Percentiles rank a stretch among this genome's conserved stretches.
These are phyloP conservation scores for Phengaris arion DNA, from an alignment of 2,888 invertebrate genomes.

Conservation along the genomic window DNA sequence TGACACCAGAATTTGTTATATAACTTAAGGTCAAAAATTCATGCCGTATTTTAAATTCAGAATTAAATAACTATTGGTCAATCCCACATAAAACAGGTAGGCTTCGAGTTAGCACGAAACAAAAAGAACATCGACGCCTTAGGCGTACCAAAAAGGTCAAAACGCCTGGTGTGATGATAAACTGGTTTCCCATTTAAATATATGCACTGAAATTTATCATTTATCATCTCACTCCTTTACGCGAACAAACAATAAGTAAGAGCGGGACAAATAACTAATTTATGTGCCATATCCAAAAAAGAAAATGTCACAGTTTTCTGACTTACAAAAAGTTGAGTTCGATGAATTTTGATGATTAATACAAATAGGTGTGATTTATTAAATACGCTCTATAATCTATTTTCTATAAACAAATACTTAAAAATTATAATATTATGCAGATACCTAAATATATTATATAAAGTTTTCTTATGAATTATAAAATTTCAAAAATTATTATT, in stretches of 20 bases:
- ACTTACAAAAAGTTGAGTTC: background rate
- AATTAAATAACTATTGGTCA: slow-evolving; percentile 26
- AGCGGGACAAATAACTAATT: slow-evolving; percentile 32
- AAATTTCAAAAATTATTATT: too few species aligned
- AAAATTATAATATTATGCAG: background rate
- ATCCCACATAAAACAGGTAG: slow-evolving; percentile 37
- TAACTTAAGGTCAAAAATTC: background rate
- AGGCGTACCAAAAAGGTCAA: slow-evolving; percentile 57
- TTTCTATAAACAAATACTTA: background rate
- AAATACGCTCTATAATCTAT: background rate
- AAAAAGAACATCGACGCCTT: slow-evolving; percentile 67
- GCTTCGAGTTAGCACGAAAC: slow-evolving; percentile 59
- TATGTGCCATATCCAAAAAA: background rate
- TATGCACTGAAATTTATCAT: slow-evolving; percentile 52
- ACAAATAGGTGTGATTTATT: background rate
- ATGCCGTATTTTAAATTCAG: background rate
- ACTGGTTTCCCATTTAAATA: slow-evolving; percentile 61
- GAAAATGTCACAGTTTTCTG: background rate
- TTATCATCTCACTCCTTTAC: slow-evolving; percentile 46
- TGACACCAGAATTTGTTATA: background rate
- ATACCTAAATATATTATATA: too few species aligned
- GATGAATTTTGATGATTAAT: background rate
- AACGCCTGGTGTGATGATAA: slow-evolving; percentile 64
- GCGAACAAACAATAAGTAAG: slow-evolving; percentile 37
- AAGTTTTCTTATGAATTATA: too few species aligned